Evolutionary conservation across 2,797 vertebrate genomes (phyloP), one percentile per base, ranked within the genome.

Genomic region (Chaetodon trifasciatus): DNA sequence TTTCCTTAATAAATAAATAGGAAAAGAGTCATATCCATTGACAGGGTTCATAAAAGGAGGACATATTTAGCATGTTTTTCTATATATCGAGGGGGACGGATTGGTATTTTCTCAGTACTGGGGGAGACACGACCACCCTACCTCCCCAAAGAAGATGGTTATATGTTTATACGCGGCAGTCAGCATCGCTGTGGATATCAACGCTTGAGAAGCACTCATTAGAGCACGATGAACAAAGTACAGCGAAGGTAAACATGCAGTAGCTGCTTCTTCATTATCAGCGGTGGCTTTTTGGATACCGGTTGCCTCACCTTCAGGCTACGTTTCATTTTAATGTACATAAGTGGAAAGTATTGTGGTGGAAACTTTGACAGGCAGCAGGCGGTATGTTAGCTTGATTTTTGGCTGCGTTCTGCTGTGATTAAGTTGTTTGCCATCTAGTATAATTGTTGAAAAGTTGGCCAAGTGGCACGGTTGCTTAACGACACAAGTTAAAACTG

Each of bases 231-330:
- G 17, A 40, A n/a, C 37, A 44, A 68, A 35, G 37, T 35, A 15
- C 15, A 66, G 57, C 23, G 46, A 12, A 44, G 52, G 17, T 42
- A 4, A 55, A 64, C 2, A 11, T 58, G 40, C 35, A 15, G 23
- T 7, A 24, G 4, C 65, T 70, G 37, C 39, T 57, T 37, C 37
- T 37, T 66, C 44, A 39, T 74, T 40, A 65, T 60, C 35, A 10
- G 1, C 13, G n/a, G 57, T 39, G 66, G 19, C 35, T 73, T 40
- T 50, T 65, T 74, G 52, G 69, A 77, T 6, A 47, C 3, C 28
- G 55, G 35, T 10, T 28, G 57, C 44, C 21, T 70, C 32, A 4
- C 37, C 47, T 23, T 53, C 63, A 40, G 67, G 55, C 40, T 35
- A 8, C 5, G 40, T 16, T 44, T 42, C 37, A 52, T 55, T 74